phyloP scores from a whole-genome alignment of 2,113 vertebrate species.

The Neomonachus schauinslandi region DNA sequence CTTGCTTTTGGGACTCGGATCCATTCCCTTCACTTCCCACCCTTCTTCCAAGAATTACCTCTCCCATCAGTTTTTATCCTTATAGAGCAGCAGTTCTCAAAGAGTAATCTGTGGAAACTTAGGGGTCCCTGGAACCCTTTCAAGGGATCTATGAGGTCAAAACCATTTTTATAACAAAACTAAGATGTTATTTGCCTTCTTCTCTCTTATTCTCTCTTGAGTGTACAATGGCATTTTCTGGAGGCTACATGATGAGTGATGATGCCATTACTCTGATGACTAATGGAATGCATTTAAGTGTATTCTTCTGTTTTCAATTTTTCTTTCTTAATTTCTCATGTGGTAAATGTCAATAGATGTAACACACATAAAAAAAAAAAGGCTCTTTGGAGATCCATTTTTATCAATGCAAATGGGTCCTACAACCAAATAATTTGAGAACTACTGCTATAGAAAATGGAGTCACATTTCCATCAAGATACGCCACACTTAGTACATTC shows the following conservation, averaged over 20 bases:
- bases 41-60: conserved; percentile 7
- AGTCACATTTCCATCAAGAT: not conserved
- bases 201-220: not conserved
- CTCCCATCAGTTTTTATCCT: not conserved
- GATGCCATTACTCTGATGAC: not conserved
- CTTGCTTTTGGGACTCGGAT: not conserved
- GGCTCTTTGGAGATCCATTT: not conserved
- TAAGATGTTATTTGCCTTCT: not conserved
- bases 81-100: not conserved
- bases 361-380: not conserved
- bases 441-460: not conserved
- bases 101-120: not conserved
- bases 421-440: conserved; percentile 12
- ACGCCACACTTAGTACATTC: not conserved
- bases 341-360: not conserved
- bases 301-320: not conserved
- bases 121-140: not conserved
- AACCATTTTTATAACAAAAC: not conserved
- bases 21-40: not conserved
- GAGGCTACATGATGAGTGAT: not conserved
- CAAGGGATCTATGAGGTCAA: not conserved
- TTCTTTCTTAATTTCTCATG: conserved; percentile 40
- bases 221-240: not conserved
- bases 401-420: not conserved
- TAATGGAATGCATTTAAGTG: not conserved